These are phyloP conservation scores for Pandemis heparana DNA, from an alignment of 2,888 invertebrate genomes.

Conservation along the genomic window DNA sequence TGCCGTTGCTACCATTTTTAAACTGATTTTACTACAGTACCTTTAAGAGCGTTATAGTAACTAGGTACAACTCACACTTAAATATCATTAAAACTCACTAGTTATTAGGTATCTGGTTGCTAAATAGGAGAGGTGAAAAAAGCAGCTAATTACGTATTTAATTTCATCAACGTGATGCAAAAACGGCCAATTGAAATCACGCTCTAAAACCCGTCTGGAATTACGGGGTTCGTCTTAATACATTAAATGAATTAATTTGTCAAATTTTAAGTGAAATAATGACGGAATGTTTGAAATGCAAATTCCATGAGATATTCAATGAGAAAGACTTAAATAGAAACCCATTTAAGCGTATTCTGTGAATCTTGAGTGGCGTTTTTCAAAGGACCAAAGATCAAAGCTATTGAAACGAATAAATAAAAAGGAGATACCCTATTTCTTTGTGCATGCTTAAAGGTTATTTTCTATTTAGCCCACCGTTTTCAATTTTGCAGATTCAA, in stretches of 20 bases:
- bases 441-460: slow-evolving; percentile 56
- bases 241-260: slow-evolving; percentile 37
- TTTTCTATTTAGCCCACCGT: slow-evolving; percentile 53
- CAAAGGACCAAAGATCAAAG: slow-evolving; percentile 70
- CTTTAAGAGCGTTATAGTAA: too few relatives aligned
- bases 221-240: neutral
- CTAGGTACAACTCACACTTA: too few relatives aligned
- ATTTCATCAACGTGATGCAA: neutral
- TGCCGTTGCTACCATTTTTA: too few relatives aligned
- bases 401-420: slow-evolving; percentile 67
- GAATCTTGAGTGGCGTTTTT: slow-evolving; percentile 64
- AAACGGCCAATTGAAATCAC: neutral
- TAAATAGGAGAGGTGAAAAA: neutral
- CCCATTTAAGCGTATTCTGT: slow-evolving; percentile 62
- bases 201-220: neutral
- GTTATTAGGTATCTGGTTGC: neutral
- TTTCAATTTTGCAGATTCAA: slow-evolving; percentile 51
- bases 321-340: slow-evolving; percentile 55
- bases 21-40: too few relatives aligned
- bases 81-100: too few relatives aligned
- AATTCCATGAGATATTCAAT: slow-evolving; percentile 54
- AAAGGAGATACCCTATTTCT: slow-evolving; percentile 57
- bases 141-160: too few relatives aligned
- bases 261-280: slow-evolving; percentile 45
- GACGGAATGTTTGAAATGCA: slow-evolving; percentile 52